Percentiles rank a stretch among this genome's conserved stretches.
Evolutionary conservation across 92 coral and sea anemone genomes (phyloP).

Genomic region (Montipora capitata): DNA sequence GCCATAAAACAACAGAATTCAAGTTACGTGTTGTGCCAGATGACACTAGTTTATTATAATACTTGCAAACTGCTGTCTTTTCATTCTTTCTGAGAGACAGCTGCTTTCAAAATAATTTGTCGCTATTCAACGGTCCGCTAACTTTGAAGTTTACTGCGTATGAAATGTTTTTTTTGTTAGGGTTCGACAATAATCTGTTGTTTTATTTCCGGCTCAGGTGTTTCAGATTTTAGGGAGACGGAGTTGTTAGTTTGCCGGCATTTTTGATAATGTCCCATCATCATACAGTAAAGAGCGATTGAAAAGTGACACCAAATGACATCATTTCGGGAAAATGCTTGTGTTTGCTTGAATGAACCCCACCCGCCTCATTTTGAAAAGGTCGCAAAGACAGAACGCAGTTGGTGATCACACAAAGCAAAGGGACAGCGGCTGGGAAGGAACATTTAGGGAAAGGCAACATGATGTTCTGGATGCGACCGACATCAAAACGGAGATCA

Average conservation of each 20-base stretch:
- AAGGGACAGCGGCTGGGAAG: conserved; percentile 50
- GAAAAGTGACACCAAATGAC: conserved; percentile 15
- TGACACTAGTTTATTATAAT: conserved; percentile 3
- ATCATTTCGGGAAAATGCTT: conserved; percentile 27
- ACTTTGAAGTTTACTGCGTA: not conserved
- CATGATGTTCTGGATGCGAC: conserved; percentile 65
- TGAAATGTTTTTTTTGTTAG: not conserved
- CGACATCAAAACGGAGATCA: conserved; percentile 75
- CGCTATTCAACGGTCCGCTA: conserved; percentile 23
- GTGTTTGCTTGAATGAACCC: conserved; percentile 38
- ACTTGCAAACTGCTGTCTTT: conserved; percentile 6
- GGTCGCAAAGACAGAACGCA: not conserved
- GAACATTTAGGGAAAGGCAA: not conserved
- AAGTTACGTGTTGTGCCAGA: not conserved
- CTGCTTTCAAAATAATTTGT: conserved; percentile 11
- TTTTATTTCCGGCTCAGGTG: not conserved
- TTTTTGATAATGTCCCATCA: conserved; percentile 14
- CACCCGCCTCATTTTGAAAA: conserved; percentile 35
- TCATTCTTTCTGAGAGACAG: not conserved
- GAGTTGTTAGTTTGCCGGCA: not conserved
- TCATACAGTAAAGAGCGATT: conserved; percentile 42
- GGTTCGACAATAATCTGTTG: not conserved
- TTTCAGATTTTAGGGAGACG: not conserved
- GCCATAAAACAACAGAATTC: conserved; percentile 11
- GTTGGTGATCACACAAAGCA: conserved; percentile 4